Evolutionary conservation across 2,888 invertebrate genomes (phyloP), one percentile per base, ranked within the genome.

Genomic region (Aphidius colemani): DNA sequence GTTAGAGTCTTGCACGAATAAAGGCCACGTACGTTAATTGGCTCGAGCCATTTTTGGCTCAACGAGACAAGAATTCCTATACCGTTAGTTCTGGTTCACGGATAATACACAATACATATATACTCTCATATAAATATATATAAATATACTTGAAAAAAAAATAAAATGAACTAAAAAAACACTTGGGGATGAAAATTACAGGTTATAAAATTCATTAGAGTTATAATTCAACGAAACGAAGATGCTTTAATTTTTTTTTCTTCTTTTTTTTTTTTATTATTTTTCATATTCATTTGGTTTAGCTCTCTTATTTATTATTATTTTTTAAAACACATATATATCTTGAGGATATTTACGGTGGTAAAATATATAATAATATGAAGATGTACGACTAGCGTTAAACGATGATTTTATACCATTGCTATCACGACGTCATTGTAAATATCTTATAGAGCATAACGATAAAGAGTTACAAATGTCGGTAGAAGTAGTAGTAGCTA

Each of bases 391-490:
- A 67, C 70, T 72, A 70, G 75, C 75, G 78, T 79, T 78, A 79
- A 78, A 74, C 64, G 65, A 67, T 69, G 65, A 67, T 70, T 67
- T 69, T 67, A 67, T 67, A 66, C 69, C 64, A 60, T 48, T 59
- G 64, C 60, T 53, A 64, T 61, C 66, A 41, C 75, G 75, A 78
- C 79, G 74, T 79, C 79, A 79, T 78, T 79, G 79, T 79, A 79
- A 79, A 79, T 79, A 79, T 79, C 79, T 77, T 78, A 76, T 78
- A 79, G 75, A 75, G 74, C 78, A 30, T 30, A 30, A 30, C 30
- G 5, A 30, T 3, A 30, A 30, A 30, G 0, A 30, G 4, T 30
- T 4, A 2, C 30, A 30, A 30, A 4, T 30, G 5, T 30, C 5
- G 30, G 30, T 30, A 30, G 30, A 2, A 1, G 13, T 18, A 18